These are phyloP conservation scores for Leptinotarsa defecta DNA, from an alignment of 1,140 invertebrate species.

Conservation along the genomic window DNA sequence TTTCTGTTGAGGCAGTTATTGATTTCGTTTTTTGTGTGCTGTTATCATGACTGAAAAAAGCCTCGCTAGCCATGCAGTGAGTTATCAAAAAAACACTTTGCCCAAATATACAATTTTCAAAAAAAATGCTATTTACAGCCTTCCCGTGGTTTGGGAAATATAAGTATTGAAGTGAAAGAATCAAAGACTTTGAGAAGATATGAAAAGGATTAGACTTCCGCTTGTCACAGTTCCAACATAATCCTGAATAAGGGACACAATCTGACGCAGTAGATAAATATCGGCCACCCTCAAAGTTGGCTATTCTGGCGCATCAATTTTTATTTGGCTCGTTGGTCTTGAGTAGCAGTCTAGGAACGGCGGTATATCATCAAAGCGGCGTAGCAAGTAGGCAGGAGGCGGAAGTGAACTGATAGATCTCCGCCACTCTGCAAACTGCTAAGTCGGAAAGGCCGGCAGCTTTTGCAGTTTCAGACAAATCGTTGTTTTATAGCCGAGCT, in stretches of 20 bases:
- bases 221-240: neutral
- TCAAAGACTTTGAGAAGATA: neutral
- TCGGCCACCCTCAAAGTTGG: slow-evolving; percentile 4
- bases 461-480: slow-evolving; percentile 51
- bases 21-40: too few species aligned
- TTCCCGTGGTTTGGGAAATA: too few species aligned
- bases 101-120: too few species aligned
- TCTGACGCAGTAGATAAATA: slow-evolving; percentile 2
- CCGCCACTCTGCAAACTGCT: slow-evolving; percentile 28
- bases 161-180: neutral
- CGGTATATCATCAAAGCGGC: slow-evolving; percentile 22
- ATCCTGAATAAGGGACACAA: neutral
- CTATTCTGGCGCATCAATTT: slow-evolving; percentile 17
- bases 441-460: slow-evolving; percentile 35
- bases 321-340: slow-evolving; percentile 20
- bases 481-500: slow-evolving; percentile 52
- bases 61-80: too few species aligned
- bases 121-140: too few species aligned
- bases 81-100: too few species aligned
- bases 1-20: too few species aligned
- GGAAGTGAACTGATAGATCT: slow-evolving; percentile 20
- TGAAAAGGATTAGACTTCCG: neutral
- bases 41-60: too few species aligned
- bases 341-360: slow-evolving; percentile 9
- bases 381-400: slow-evolving; percentile 2